Base-by-base conservation (phyloP, 2,888 invertebrate genomes). In the Lochmaea crataegi region DNA sequence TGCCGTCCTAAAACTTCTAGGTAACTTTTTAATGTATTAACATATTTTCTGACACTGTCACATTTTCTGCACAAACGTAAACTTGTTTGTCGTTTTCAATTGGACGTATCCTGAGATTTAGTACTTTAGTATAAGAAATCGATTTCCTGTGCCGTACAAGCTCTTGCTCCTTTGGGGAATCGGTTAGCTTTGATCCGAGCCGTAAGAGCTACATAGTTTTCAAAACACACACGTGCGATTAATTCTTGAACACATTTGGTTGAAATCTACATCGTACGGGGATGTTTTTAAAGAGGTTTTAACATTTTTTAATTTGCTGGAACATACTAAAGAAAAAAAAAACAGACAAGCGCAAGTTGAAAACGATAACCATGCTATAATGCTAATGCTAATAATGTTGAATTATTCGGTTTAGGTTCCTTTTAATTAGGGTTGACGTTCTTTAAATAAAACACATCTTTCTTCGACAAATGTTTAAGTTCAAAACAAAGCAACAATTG, bases 11-110 rank as follows among this genome's bases (percentile, higher is more conserved):
- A 45, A 53, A 53, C 2, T 1, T 18, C 53, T 18, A 53, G 10
- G 16, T 10, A 32, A 32, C 32, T 32, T 16, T 18, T 16, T 53
- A 53, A 53, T 53, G 53, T 53, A 53, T 53, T 10, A 53, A 53
- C 53, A 53, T 18, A 18, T 53, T 53, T 53, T 9, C 18, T 10
- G 10, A 53, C 2, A 10, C 16, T 41, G 38, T 61, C 61, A 42
- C 61, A 51, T 71, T 58, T 72, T 66, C 68, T 48, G 68, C 58
- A 68, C 71, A 66, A 72, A 75, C 75, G 71, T 69, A 53, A 68
- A 73, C 42, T 74, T 71, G 74, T 76, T 77, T 80, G 80, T 80
- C 78, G 75, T 80, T 76, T 73, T 80, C 78, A 77, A 80, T 78
- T 75, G 78, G 78, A 74, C 63, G 68, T 74, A 78, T 80, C 80